Conservation (phyloP, 2,797 vertebrate genomes). For the Anolis apletophallus region DNA sequence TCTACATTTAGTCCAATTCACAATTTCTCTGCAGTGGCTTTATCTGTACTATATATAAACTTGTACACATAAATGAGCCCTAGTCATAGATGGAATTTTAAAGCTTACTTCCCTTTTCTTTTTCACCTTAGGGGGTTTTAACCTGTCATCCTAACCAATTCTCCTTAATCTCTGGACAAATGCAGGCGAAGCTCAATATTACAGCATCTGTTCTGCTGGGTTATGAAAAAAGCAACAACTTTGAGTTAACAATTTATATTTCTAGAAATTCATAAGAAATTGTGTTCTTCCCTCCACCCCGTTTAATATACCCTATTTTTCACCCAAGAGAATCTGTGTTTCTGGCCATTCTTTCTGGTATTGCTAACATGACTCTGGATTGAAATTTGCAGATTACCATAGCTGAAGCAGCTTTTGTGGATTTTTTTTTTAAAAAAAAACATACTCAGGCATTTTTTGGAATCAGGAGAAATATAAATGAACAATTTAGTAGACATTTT, state of each 20-base stretch:
- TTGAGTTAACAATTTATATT: conserved; percentile 39
- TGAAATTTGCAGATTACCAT: neutral
- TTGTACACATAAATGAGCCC: conserved; percentile 50
- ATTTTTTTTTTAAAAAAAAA: no score
- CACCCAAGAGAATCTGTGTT: neutral
- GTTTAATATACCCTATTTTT: neutral
- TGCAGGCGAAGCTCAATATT: conserved; percentile 37
- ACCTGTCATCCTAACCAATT: conserved; percentile 49
- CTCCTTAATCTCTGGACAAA: conserved; percentile 59
- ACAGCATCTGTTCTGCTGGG: conserved; percentile 22
- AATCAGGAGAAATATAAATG: neutral
- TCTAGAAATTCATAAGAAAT: conserved; percentile 25
- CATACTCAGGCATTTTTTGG: neutral
- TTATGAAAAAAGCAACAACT: conserved; percentile 30
- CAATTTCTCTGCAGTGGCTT: conserved; percentile 54
- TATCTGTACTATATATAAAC: conserved; percentile 57
- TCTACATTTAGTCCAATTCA: conserved; percentile 56
- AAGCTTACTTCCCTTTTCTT: neutral
- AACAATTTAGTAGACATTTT: neutral
- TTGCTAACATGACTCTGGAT: conserved; percentile 6
- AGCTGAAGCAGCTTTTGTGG: conserved; percentile 22
- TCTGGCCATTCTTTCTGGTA: neutral
- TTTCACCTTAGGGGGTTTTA: conserved; percentile 51
- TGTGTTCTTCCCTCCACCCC: neutral
- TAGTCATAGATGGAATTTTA: conserved; percentile 33